Base-by-base conservation (phyloP, 1,140 invertebrate genomes). In the Leptinotarsa undecemlineata region DNA sequence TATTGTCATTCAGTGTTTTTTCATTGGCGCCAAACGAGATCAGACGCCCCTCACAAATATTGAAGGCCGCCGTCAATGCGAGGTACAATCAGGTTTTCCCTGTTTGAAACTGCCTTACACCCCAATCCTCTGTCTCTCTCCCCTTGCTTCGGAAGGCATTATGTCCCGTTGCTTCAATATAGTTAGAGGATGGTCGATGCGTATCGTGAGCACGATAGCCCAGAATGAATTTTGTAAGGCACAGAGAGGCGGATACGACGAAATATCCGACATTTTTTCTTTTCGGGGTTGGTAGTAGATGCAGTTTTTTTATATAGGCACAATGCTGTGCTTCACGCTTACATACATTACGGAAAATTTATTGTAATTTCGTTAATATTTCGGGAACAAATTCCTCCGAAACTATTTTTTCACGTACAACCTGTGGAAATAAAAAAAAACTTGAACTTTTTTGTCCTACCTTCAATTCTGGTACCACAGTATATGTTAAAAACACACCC, bases 51-150 rank as follows among this genome's bases (percentile, higher is more conserved):
- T 57, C 51, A 17, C 15, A 4, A 19, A 57, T 57, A 5, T 57
- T 19, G 14, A 57, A 57, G 33, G 33, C 33, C 51, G 17, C 51
- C 14, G 51, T 19, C 51, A 57, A 57, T 57, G 51, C 51, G 51
- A 57, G 51, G 13, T 57, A 57, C 51, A 57, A 57, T 74, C 77
- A 74, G 74, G 77, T 78, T 80, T 79, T 72, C 74, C 74, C 79
- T 75, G 79, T 71, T 80, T 79, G 74, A 80, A 78, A 73, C 75
- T 72, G 77, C 66, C 79, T 74, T 70, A 74, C 79, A 80, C 79
- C 79, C 79, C 74, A 78, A 80, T 78, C 69, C 73, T 78, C 75
- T 77, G 74, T 80, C 79, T 78, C 71, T 67, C 73, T 77, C 77
- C 78, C 73, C 76, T 78, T 71, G 47, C 61, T 21, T 60, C 15